Evolutionary conservation across 2,113 vertebrate genomes (phyloP), one percentile per base, ranked within the genome.

Genomic region (Leptocoma aspasia): DNA sequence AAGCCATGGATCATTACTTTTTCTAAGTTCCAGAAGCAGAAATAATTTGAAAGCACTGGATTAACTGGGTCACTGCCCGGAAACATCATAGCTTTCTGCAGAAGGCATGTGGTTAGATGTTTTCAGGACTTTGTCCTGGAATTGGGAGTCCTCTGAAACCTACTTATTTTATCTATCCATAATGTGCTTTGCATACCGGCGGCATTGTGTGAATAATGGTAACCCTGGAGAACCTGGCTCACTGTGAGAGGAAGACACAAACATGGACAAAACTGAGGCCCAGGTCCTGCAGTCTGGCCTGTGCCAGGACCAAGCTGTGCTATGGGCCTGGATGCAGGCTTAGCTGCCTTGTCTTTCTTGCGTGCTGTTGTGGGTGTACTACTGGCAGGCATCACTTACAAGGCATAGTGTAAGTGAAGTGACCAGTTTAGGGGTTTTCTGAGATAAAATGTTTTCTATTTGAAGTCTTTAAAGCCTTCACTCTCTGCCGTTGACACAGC

Each of bases 101-200:
- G 65, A 77, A 70, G 87, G 77, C 52, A 9, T 21, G 77, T 1
- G 2, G 72, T 73, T 66, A 70, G 60, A 30, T 89, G 73, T 78
- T 95, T 91, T 86, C 65, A 84, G 95, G 69, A 94, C 78, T 95
- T 89, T 71, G 84, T 72, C 78, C 92, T 89, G 81, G 77, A 91
- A 89, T 41, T 70, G 23, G 65, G 66, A 89, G 60, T 81, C 52
- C 33, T 73, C 60, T 27, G 83, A 60, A 96, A 56, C 28, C 52
- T n/a, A 1, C 69, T 50, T 71, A 33, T 70, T 86, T 73, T 92
- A 79, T 82, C 54, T 92, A 0, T 61, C 72, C 1, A 0, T 49
- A 77, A n/a, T 54, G 52, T 47, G 61, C 73, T 90, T 63, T 54
- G 75, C 92, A 33, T 75, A 68, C 60, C 5, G 6, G 73, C 50